Evolutionary conservation across 1,140 invertebrate genomes (phyloP).

Genomic region (Tetramorium parvispinum): DNA sequence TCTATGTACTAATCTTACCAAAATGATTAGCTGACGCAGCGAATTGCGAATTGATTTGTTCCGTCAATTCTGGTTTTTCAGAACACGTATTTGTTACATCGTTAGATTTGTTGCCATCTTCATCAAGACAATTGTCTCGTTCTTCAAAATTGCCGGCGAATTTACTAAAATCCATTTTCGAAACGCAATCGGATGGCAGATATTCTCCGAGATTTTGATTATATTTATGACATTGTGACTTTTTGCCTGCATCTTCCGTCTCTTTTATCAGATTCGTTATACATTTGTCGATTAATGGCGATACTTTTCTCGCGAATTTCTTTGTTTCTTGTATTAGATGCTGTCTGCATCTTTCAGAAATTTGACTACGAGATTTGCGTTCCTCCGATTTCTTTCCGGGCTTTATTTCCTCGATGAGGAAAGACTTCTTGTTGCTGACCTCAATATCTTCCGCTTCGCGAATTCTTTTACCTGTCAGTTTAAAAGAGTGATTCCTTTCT

Average conservation of each 20-base stretch:
- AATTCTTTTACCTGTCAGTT: constrained; percentile 48
- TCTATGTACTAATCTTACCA: constrained; percentile 1
- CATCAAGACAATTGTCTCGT: neutral
- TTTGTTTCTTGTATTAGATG: constrained; percentile 57
- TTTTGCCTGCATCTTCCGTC: neutral
- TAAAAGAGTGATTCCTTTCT: neutral
- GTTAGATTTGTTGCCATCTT: neutral
- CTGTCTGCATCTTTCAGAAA: constrained; percentile 44
- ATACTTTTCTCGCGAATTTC: constrained; percentile 50
- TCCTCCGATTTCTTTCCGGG: neutral
- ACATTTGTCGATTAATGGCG: constrained; percentile 62
- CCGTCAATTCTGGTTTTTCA: neutral
- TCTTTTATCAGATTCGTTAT: constrained; percentile 61
- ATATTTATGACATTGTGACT: neutral
- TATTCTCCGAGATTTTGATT: constrained; percentile 5
- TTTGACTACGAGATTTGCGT: neutral
- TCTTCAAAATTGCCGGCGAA: neutral
- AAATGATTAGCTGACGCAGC: neutral
- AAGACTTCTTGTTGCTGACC: constrained; percentile 45
- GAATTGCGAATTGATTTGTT: constrained; percentile 1
- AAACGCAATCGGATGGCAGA: neutral
- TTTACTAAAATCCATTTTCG: neutral
- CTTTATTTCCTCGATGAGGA: constrained; percentile 36
- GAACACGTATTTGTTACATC: neutral
- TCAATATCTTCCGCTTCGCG: constrained; percentile 20